phyloP scores from a whole-genome alignment of 2,797 vertebrate genomes.

The Cuculus canorus region DNA sequence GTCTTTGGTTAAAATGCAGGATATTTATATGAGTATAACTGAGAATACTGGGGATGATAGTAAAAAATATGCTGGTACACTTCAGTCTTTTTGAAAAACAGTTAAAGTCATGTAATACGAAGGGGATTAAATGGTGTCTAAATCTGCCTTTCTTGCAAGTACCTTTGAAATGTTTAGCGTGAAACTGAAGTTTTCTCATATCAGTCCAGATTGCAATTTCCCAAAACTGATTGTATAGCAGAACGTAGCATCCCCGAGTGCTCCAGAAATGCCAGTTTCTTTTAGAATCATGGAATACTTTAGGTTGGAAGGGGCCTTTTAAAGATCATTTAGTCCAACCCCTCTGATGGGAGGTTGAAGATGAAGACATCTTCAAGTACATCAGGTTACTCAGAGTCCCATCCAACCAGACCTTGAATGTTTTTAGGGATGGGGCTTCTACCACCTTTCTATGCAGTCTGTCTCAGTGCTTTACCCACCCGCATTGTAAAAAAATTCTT shows the following conservation, averaged over 20 bases:
- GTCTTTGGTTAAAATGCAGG: neutral
- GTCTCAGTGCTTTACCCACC: neutral
- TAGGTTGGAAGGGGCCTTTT: neutral
- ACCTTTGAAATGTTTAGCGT: neutral
- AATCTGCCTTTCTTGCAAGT: neutral
- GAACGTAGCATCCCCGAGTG: neutral
- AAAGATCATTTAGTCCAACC: neutral
- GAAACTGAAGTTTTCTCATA: neutral
- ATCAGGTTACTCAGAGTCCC: neutral
- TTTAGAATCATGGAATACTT: neutral
- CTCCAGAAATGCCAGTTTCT: neutral
- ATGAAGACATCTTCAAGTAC: neutral
- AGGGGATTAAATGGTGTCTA: neutral
- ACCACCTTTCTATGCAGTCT: neutral
- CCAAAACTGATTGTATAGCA: neutral
- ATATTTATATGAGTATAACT: neutral
- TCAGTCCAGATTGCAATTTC: neutral
- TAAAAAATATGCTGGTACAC: accelerated
- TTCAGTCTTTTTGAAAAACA: neutral
- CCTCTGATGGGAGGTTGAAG: too few relatives aligned
- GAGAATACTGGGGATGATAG: neutral
- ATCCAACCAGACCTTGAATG: neutral
- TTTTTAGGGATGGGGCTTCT: neutral
- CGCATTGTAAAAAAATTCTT: accelerated
- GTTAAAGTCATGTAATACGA: neutral